Base-by-base conservation (phyloP, 2,797 vertebrate species). In the Aplochiton taeniatus region DNA sequence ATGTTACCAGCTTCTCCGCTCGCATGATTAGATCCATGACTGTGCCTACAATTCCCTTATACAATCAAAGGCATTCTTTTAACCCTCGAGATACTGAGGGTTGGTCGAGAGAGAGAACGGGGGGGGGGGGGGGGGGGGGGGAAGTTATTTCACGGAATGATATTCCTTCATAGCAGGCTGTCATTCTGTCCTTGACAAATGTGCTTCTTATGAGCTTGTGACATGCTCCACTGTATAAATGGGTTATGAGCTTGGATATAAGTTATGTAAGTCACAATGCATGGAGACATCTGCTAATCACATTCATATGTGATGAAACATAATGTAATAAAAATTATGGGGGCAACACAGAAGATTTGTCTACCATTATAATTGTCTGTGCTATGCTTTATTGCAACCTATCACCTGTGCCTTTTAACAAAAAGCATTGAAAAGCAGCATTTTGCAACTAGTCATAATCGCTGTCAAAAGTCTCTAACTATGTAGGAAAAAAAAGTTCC, bases 1-100 rank as follows among this genome's bases (percentile, higher is more conserved):
- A 92, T 90, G 87, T 83, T 88, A 84, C 87, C 87, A 83, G 80
- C 84, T 80, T 85, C 83, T 77, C 70, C 77, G 56, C 63, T 73
- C 55, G 69, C 70, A 88, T 85, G 89, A 90, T 92, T 90, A 91
- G 89, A 91, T 88, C 88, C 84, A 86, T 86, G 87, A 80, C 87
- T 86, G 85, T 58, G 85, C 84, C 83, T 84, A 83, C 85, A 72
- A 79, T 86, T 81, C 81, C 75, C 82, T 89, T 86, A 83, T 88
- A 89, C 90, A 87, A 89, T 88, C 84, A 79, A 60, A 79, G 83
- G 70, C 75, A 82, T 89, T 85, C 69, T 84, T 81, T 88, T 84
- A 87, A 87, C 81, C 76, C 81, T 47, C 69, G 18, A 74, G 46
- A 64, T 57, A 56, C 83, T 8, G 14, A 73, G 71, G 78, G 64